These are phyloP conservation scores for Platichthys flesus DNA, from an alignment of 2,113 vertebrate genomes.

Conservation along the genomic window DNA sequence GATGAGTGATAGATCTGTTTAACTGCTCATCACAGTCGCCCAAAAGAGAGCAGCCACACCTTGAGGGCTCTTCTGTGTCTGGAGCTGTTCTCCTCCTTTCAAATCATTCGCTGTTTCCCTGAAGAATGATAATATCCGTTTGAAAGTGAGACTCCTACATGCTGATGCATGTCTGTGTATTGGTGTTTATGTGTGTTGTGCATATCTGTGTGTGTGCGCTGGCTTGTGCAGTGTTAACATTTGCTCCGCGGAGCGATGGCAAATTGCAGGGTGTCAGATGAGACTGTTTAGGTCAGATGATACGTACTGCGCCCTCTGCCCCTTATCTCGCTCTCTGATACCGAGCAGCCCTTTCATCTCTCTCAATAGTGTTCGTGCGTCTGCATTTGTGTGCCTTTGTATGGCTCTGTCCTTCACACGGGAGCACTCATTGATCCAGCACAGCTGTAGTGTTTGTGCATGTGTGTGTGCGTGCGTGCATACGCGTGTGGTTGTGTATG, in stretches of 20 bases:
- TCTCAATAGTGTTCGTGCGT: conserved; percentile 41
- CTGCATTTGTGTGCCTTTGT: conserved; percentile 65
- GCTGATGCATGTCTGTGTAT: conserved; percentile 33
- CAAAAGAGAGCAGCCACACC: conserved; percentile 63
- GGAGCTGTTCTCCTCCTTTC: conserved; percentile 29
- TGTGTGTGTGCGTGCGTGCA: conserved; percentile 33
- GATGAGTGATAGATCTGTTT: conserved; percentile 70
- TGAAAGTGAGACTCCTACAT: conserved; percentile 36
- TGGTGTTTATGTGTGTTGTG: conserved; percentile 24
- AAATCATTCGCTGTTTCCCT: conserved; percentile 29
- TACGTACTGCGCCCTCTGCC: conserved; percentile 66
- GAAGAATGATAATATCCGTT: conserved; percentile 18
- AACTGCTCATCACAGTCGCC: conserved; percentile 60
- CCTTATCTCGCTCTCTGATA: conserved; percentile 72
- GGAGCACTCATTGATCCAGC: conserved; percentile 77
- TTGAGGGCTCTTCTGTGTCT: conserved; percentile 55
- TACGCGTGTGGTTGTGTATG: conserved; percentile 48
- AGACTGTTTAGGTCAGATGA: conserved; percentile 81
- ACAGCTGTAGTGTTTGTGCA: conserved; percentile 57
- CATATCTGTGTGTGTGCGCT: conserved; percentile 16
- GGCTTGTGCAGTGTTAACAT: conserved; percentile 67
- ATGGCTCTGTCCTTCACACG: conserved; percentile 76
- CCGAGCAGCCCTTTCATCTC: conserved; percentile 72
- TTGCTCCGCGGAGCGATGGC: conserved; percentile 70
- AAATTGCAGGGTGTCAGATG: conserved; percentile 82